Percentiles rank a stretch among this genome's conserved stretches.
Conservation (phyloP, 2,113 vertebrate species). For the Pavo muticus region DNA sequence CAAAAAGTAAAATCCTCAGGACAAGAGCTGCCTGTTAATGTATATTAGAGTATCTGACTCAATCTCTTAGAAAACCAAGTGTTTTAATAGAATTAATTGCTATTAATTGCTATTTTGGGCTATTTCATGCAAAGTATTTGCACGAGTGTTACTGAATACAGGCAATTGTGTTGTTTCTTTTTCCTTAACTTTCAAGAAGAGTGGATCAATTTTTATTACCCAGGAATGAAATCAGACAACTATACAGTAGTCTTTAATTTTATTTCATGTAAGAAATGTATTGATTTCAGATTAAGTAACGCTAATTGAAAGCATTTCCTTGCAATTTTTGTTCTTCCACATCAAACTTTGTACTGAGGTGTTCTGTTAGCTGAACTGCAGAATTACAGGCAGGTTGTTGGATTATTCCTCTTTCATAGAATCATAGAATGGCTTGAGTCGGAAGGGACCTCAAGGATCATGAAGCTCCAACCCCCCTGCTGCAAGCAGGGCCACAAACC, state of each 20-base stretch:
- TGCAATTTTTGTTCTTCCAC: not conserved
- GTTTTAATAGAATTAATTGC: not conserved
- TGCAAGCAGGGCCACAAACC: too few species aligned
- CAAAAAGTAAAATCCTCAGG: not conserved
- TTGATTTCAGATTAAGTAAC: constrained; percentile 37
- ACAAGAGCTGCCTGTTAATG: not conserved
- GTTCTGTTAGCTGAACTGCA: not conserved
- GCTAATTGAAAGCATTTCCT: not conserved
- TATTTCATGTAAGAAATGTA: constrained; percentile 10
- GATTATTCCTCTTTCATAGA: fast-evolving
- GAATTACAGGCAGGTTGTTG: not conserved
- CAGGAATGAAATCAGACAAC: constrained; percentile 22
- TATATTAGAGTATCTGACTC: not conserved
- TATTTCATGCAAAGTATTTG: not conserved
- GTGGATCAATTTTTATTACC: constrained; percentile 24
- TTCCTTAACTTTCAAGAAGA: not conserved
- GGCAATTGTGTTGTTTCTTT: not conserved
- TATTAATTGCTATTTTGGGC: not conserved
- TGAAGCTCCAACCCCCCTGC: too few species aligned
- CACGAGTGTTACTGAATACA: not conserved
- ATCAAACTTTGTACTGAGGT: not conserved
- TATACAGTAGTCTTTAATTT: constrained; percentile 13
- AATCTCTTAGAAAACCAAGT: not conserved
- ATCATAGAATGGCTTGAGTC: too few species aligned
- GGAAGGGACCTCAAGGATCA: too few species aligned